These are phyloP conservation scores for Dasypolia templi DNA, from an alignment of 2,888 invertebrate genomes.

Conservation along the genomic window DNA sequence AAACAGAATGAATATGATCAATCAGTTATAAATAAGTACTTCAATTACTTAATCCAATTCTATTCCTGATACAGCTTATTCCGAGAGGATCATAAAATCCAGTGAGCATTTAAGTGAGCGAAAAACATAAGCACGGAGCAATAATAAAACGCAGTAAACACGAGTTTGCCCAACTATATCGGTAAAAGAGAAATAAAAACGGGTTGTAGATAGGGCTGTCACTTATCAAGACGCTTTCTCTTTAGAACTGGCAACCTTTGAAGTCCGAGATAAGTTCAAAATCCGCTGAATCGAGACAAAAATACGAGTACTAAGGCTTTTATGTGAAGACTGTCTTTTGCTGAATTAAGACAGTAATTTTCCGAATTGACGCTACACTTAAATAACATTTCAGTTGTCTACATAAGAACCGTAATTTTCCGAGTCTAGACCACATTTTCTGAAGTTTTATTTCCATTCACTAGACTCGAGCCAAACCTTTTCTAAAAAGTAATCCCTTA, in stretches of 20 bases:
- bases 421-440: not conserved
- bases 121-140: slow-evolving; percentile 56
- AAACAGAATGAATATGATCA: not conserved
- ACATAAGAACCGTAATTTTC: slow-evolving; percentile 1
- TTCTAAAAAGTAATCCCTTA: slow-evolving; percentile 5
- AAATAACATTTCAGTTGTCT: slow-evolving; percentile 31
- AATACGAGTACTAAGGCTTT: slow-evolving; percentile 38
- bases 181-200: slow-evolving; percentile 60
- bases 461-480: not conserved
- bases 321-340: slow-evolving; percentile 30
- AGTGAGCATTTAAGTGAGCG: slow-evolving; percentile 48
- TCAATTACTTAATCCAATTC: slow-evolving; percentile 40
- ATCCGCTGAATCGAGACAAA: slow-evolving; percentile 50
- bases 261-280: slow-evolving; percentile 48
- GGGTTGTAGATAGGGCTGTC: slow-evolving; percentile 55
- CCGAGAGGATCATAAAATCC: slow-evolving; percentile 45
- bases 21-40: not conserved
- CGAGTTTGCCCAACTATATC: slow-evolving; percentile 59
- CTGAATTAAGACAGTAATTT: slow-evolving; percentile 28
- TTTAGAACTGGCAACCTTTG: slow-evolving; percentile 52
- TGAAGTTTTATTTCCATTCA: slow-evolving; percentile 7
- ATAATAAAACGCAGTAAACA: slow-evolving; percentile 65
- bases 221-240: slow-evolving; percentile 35
- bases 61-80: slow-evolving; percentile 29
- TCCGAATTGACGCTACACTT: slow-evolving; percentile 6